A percentile compares a stretch with the other conserved stretches of the same genome.
Evolutionary conservation across 2,797 vertebrate genomes (phyloP).

Genomic region (Peromyscus aztecus): DNA sequence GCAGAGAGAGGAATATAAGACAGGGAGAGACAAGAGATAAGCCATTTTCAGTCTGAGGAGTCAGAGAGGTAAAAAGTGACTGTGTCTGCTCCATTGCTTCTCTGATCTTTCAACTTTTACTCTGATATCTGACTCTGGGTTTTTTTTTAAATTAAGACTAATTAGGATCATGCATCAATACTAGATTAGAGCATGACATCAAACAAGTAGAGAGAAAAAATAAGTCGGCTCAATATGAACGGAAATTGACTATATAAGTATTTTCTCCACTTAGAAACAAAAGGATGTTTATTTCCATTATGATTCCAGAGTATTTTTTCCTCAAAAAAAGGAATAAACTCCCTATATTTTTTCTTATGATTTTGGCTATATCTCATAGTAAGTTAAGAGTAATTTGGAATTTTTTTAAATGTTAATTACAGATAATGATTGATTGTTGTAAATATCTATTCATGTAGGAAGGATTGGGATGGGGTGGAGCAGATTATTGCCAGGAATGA

Average conservation of each 20-base stretch:
- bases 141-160: no score
- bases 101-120: no score
- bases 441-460: background rate
- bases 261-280: background rate
- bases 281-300: no score
- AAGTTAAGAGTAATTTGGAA: background rate
- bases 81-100: no score
- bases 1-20: no score
- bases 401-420: background rate
- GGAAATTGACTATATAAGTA: background rate
- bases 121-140: no score
- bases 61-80: no score
- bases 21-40: no score
- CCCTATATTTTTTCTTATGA: background rate
- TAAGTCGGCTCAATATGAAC: background rate
- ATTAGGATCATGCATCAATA: background rate
- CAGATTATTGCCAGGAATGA: background rate
- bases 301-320: background rate
- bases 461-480: background rate
- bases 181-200: background rate
- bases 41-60: no score
- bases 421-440: background rate
- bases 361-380: background rate
- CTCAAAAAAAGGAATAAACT: background rate
- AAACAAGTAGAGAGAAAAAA: background rate